Evolutionary conservation across 2,113 vertebrate species (phyloP), one percentile per base, ranked within the genome.

Genomic region (Pagrus major): DNA sequence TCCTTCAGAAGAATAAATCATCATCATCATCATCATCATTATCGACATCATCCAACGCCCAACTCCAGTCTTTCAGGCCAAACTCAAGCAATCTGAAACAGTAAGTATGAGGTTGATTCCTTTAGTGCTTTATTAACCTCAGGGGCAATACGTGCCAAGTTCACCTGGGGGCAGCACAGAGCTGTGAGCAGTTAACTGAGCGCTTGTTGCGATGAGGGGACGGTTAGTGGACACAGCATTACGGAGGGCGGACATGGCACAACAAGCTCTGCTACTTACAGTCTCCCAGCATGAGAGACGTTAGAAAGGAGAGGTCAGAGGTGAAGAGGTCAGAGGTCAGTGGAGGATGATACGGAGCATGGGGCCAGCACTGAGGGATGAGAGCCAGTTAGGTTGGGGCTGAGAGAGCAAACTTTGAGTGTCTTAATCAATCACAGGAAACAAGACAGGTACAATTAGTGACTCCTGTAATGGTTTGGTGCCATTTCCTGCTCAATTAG

Each of bases 1-100:
- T 96, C 96, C 96, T 79, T 99, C 96, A 99, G 97, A 98, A 97
- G 97, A 99, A 97, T 85, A 97, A 92, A 97, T 95, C 94, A 96
- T 97, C 96, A 95, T 97, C 87, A 81, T 95, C 94, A 96, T 97
- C 96, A 95, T 97, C 87, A 81, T 95, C 94, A 96, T 97, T 95
- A 95, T 97, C 96, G 95, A 73, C 85, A 87, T 91, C 92, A 89
- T 93, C 93, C 86, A 99, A 95, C 79, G 97, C 95, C 98, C 97
- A 99, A 94, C 95, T 96, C 98, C 96, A 99, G 96, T 97, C 97
- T 94, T 96, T 97, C 94, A 97, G 96, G 94, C 96, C 95, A 96
- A 99, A 96, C 93, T 97, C 97, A 96, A 99, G 95, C 92, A 97
- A 95, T 95, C 98, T 99, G 97, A 87, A 99, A 99, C 56, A 92